A percentile compares a stretch with the other conserved stretches of the same genome.
These are phyloP conservation scores for Hypolimnas misippus DNA, from an alignment of 2,888 invertebrate species.

Conservation along the genomic window DNA sequence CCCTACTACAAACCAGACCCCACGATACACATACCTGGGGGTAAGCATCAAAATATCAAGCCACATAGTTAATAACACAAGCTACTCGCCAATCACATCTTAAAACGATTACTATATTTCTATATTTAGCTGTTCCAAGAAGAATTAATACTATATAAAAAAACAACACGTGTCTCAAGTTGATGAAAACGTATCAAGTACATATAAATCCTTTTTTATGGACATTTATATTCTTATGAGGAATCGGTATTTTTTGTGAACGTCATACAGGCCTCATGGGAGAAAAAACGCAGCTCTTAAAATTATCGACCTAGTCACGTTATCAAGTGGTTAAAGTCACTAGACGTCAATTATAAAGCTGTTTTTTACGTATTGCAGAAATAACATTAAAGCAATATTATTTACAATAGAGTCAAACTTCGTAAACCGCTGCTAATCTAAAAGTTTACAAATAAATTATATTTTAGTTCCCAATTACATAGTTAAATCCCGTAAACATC, in stretches of 20 bases:
- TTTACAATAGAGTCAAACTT: too few relatives aligned
- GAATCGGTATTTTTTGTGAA: slow-evolving; percentile 1
- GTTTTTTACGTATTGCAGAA: not conserved
- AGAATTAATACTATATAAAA: not conserved
- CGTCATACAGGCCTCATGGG: not conserved
- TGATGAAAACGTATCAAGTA: not conserved
- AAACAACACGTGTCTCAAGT: not conserved
- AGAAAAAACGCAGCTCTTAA: slow-evolving; percentile 15
- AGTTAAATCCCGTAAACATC: too few relatives aligned
- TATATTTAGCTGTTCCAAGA: slow-evolving; percentile 2
- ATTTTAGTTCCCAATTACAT: too few relatives aligned
- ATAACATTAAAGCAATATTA: not conserved
- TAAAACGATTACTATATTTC: too few relatives aligned
- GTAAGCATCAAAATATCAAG: slow-evolving; percentile 56
- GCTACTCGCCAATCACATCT: too few relatives aligned
- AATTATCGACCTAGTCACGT: slow-evolving; percentile 14
- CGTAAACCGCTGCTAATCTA: too few relatives aligned
- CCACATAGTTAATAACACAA: not conserved
- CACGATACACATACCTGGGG: slow-evolving; percentile 85
- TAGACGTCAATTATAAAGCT: not conserved
- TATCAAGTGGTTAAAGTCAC: slow-evolving; percentile 16
- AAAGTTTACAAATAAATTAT: too few relatives aligned
- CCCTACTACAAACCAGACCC: slow-evolving; percentile 82
- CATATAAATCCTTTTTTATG: not conserved
- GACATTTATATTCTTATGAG: not conserved